Base-by-base conservation (phyloP, 2,113 vertebrate species). In the Lagenorhynchus albirostris region DNA sequence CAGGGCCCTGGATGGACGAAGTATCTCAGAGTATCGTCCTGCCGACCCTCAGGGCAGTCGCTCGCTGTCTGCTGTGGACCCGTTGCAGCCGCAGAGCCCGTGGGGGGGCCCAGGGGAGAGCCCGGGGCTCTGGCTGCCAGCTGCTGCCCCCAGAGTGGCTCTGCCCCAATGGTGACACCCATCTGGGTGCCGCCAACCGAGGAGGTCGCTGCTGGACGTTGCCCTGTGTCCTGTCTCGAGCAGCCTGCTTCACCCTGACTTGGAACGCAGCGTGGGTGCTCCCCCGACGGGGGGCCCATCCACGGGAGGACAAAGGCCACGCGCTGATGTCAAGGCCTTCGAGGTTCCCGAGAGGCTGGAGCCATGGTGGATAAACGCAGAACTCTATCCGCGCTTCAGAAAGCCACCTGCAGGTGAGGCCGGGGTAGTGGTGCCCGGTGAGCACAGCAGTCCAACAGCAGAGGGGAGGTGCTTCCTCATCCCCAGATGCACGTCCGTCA, bases 381-480 rank as follows among this genome's bases (percentile, higher is more conserved):
- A 3, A 14, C 25, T 25, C 47, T 8, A 23, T 36, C 11, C 15
- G 21, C 25, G 33, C 33, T 4, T 36, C 76, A 9, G 50, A 53
- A 58, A 14, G 77, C n/a, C 13, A 0, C n/a, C 77, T 81, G n/a
- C 21, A 38, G 77, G 53, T 8, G 13, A 79, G 53, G 77, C 13
- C 2, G 77, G 33, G 0, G 7, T 33, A 55, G 50, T 2, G 8
- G 33, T 2, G n/a, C 2, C 1, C n/a, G n/a, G 31, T 38, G 21
- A 38, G n/a, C 77, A 1, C 7, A 10, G 53, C 33, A 36, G 53
- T 2, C 26, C 53, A 36, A n/a, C 77, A 15, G 53, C 2, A 2
- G 0, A 2, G 0, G 2, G 77, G 50, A 15, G 3, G 6, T n/a
- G 47, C 18, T 7, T 1, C 31, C 4, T 20, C 0, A 3, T 55